Evolutionary conservation across 2,888 invertebrate species (phyloP).

Genomic region (Odontomyia ornata): DNA sequence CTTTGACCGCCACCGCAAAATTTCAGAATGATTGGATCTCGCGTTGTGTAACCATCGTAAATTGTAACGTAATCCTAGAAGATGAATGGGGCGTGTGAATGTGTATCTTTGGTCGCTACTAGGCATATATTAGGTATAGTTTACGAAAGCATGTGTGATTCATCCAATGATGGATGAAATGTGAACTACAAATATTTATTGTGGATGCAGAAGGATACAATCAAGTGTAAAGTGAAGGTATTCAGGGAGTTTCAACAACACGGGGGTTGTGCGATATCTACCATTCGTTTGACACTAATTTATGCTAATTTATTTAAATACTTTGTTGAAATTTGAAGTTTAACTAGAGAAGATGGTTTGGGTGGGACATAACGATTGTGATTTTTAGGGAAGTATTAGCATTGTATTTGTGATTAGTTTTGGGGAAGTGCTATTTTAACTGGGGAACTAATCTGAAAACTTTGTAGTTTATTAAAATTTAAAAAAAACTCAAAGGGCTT

Average conservation of each 20-base stretch:
- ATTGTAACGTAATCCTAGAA: constrained; percentile 83
- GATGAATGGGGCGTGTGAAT: constrained; percentile 14
- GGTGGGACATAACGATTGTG: too few relatives aligned
- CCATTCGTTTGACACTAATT: not conserved
- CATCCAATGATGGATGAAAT: not conserved
- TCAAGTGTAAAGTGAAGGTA: not conserved
- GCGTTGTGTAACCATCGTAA: constrained; percentile 87
- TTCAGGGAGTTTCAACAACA: not conserved
- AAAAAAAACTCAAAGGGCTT: too few relatives aligned
- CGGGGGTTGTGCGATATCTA: not conserved
- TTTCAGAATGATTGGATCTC: constrained; percentile 86
- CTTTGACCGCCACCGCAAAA: constrained; percentile 91
- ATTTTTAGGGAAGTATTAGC: too few relatives aligned
- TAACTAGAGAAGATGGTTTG: too few relatives aligned
- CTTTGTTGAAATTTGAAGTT: too few relatives aligned
- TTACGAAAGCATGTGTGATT: too few relatives aligned
- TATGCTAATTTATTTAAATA: not conserved
- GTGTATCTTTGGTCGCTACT: not conserved
- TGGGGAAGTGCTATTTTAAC: too few relatives aligned
- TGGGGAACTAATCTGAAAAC: too few relatives aligned
- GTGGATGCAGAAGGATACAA: not conserved
- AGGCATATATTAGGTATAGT: not conserved
- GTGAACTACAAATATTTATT: not conserved
- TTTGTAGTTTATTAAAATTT: too few relatives aligned
- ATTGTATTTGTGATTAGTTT: too few relatives aligned